Base-by-base conservation (phyloP, 2,113 vertebrate genomes). In the Ia io region DNA sequence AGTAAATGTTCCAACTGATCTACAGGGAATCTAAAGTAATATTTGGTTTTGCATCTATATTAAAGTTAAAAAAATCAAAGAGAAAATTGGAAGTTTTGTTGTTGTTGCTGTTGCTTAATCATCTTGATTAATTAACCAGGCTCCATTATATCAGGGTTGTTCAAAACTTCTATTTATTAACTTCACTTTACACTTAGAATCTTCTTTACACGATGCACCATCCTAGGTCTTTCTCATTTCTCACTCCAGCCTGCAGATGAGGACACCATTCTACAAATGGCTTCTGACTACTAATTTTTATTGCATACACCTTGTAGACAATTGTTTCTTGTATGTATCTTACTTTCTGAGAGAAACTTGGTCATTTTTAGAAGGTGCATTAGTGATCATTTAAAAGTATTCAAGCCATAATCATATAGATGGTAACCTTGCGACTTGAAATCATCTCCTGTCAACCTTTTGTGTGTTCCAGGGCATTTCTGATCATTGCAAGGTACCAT, bases 51-150 rank as follows among this genome's bases (percentile, higher is more conserved):
- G 5, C 4, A 61, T 77, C 18, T 69, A 14, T 51, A 71, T 40
- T 83, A n/a, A n/a, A 32, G 49, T 40, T 74, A 61, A 77, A 95
- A 95, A 95, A 95, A 73, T 67, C 37, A 77, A 78, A 82, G 12
- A 88, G 53, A 65, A 91, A 93, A 53, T 70, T 25, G 5, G 25
- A 56, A 6, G 3, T 61, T 56, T 76, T 89, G 1, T 87, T 76
- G 9, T 49, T 91, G 17, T 18, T 35, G 28, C 9, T 61, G 9
- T 53, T 91, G 20, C 63, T 76, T 69, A 65, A 70, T 32, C 42
- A 12, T 35, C 12, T 40, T 90, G 40, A 3, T 73, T 49, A 87
- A 92, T 59, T 82, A 63, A 49, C 3, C 1, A 42, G 18, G 9
- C 6, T 16, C 25, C 20, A 40, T 70, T 63, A 18, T 76, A 53